Evolutionary conservation across 2,113 vertebrate genomes (phyloP), one percentile per base, ranked within the genome.

Genomic region (Dicentrarchus labrax): DNA sequence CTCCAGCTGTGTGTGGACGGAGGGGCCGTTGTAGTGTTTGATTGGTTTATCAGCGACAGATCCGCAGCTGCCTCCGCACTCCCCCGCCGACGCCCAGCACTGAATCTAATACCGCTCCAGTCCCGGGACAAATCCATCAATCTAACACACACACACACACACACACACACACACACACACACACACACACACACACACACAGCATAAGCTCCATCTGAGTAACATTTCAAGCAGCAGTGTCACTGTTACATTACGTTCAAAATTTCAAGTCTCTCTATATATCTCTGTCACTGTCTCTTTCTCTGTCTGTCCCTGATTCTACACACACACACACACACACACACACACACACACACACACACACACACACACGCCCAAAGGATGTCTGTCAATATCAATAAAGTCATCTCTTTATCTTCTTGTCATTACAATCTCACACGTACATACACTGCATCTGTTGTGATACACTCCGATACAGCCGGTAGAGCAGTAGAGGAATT

Each of bases 71-170:
- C 78, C 70, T 67, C 70, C 77, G 76, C 78, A 81, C 71, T 74
- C 69, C 72, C 80, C 73, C 41, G 60, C 80, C 30, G n/a, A 81
- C 62, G 12, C 72, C 87, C 59, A 68, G 72, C 70, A 61, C 60
- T 80, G 67, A 70, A 88, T 88, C 78, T 74, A 88, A 90, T 82
- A 82, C 78, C 45, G 78, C 67, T 72, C 69, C 65, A 65, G 77
- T 88, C 84, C 81, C n/a, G n/a, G 65, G 84, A 77, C 84, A 61
- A 77, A 84, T 62, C 76, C 72, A 83, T 87, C 72, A 87, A 83
- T 87, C 78, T 73, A 38, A 59, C 64, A 65, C 61, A 54, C 38
- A 45, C 69, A 60, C 68, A 60, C n/a, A 59, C 59, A 53, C 48
- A 41, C 67, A 71, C 30, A 41, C 76, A 59, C 41, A 38, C 53